Base-by-base conservation (phyloP, 2,888 invertebrate species). In the Acanthosepion lycidas region DNA sequence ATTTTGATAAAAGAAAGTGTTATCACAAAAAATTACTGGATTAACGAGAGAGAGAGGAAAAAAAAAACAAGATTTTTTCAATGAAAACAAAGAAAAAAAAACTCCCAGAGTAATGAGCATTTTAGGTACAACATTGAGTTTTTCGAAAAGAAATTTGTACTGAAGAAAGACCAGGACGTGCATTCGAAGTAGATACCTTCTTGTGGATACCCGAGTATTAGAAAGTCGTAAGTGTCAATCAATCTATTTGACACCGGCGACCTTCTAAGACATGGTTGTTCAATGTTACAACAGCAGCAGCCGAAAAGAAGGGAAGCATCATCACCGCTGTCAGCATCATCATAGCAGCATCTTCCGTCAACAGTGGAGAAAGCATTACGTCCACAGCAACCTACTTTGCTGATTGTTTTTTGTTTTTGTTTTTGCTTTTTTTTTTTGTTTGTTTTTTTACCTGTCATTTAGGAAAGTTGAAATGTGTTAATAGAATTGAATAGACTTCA, bases 151-250 rank as follows among this genome's bases (percentile, higher is more conserved):
- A 78, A n/a, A 78, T 12, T 9, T n/a, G n/a, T 78, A 15, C 78
- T 78, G 78, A 78, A 33, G 78, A 78, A 78, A 33, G 78, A 4
- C 78, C 33, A 15, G 33, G 78, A 12, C 12, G 78, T 78, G 78
- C n/a, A 78, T 78, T 78, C n/a, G 78, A 78, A 78, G n/a, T 33
- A n/a, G 78, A n/a, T 78, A 33, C n/a, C n/a, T 6, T 78, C 33
- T 12, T 51, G 92, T 92, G 92, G 26, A 92, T 92, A 92, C 51
- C 92, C 92, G 51, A 92, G 53, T 92, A 92, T 92, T 92, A 92
- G 92, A 92, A 92, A 92, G 92, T 92, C 92, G 92, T 92, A 92
- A 92, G 92, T 92, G 92, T 92, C 92, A 92, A 92, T 92, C 53
- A 92, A 51, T 92, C 53, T n/a, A 53, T 51, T 49, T 92, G 92